Evolutionary conservation across 2,797 vertebrate genomes (phyloP).

Genomic region (Oreonectes daqikongensis): DNA sequence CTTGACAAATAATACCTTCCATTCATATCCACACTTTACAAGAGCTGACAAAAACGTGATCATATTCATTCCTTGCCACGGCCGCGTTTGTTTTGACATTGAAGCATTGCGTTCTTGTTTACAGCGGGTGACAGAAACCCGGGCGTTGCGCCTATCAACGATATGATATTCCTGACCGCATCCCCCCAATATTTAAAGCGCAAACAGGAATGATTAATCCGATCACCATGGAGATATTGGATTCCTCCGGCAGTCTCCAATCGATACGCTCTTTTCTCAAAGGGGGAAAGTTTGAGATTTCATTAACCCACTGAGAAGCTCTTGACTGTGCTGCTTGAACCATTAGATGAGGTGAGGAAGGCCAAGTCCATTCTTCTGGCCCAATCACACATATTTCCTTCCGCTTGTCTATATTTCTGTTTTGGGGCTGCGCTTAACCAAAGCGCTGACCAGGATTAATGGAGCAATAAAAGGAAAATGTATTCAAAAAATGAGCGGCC

Average conservation of each 20-base stretch:
- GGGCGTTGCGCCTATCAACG: constrained; percentile 53
- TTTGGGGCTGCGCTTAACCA: constrained; percentile 43
- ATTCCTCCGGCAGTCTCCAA: constrained; percentile 72
- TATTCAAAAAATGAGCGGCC: constrained; percentile 44
- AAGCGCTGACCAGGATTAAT: constrained; percentile 52
- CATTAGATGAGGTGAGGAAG: constrained; percentile 74
- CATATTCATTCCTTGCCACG: constrained; percentile 57
- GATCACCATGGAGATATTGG: constrained; percentile 73
- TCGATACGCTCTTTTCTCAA: constrained; percentile 74
- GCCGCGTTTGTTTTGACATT: constrained; percentile 63
- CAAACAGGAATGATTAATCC: constrained; percentile 73
- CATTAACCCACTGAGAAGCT: constrained; percentile 80
- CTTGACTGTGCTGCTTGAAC: constrained; percentile 72
- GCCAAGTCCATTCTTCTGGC: constrained; percentile 73
- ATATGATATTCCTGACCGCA: constrained; percentile 68
- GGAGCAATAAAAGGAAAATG: constrained; percentile 47
- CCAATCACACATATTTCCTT: constrained; percentile 60
- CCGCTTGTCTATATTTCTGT: constrained; percentile 37
- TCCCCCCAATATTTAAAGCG: constrained; percentile 70
- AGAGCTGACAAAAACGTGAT: constrained; percentile 55
- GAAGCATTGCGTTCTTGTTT: constrained; percentile 69
- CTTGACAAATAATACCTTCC: constrained; percentile 55
- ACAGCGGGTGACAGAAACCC: constrained; percentile 59
- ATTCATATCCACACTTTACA: constrained; percentile 49
- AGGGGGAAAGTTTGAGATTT: constrained; percentile 75